phyloP scores from a whole-genome alignment of 1,140 invertebrate genomes.

The Hycleus phaleratus region DNA sequence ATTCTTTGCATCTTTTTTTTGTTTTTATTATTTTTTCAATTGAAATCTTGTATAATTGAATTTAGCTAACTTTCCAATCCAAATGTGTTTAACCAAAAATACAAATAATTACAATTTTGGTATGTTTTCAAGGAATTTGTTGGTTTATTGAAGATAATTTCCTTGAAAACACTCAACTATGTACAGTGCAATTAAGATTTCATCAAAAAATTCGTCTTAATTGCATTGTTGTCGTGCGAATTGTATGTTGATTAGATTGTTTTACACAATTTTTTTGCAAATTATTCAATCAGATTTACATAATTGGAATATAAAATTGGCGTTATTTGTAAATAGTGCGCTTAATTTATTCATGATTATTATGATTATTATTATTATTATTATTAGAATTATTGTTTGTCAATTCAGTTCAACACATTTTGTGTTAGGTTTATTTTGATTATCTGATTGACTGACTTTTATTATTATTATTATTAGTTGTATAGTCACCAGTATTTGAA shows the following conservation, averaged over 20 bases:
- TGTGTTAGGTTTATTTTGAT: no score
- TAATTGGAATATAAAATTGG: no score
- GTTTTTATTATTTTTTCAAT: conserved; percentile 16
- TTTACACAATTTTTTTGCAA: no score
- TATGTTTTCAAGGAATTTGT: not conserved
- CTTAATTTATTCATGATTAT: no score
- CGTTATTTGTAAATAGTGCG: no score
- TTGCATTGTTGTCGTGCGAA: not conserved
- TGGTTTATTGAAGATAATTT: not conserved
- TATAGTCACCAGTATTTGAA: not conserved
- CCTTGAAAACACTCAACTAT: not conserved
- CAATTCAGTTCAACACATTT: not conserved
- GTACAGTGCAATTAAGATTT: not conserved
- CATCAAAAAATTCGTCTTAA: not conserved
- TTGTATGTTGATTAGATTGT: no score
- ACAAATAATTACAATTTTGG: no score
- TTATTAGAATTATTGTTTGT: not conserved
- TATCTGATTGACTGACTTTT: no score
- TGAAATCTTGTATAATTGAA: conserved; percentile 6
- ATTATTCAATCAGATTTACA: no score
- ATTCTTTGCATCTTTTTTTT: conserved; percentile 16
- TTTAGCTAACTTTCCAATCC: conserved; percentile 9
- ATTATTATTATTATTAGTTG: not conserved
- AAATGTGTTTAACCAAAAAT: conserved; percentile 8
- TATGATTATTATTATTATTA: no score